Evolutionary conservation across 2,113 vertebrate genomes (phyloP), one percentile per base, ranked within the genome.

Genomic region (Canis aureus): DNA sequence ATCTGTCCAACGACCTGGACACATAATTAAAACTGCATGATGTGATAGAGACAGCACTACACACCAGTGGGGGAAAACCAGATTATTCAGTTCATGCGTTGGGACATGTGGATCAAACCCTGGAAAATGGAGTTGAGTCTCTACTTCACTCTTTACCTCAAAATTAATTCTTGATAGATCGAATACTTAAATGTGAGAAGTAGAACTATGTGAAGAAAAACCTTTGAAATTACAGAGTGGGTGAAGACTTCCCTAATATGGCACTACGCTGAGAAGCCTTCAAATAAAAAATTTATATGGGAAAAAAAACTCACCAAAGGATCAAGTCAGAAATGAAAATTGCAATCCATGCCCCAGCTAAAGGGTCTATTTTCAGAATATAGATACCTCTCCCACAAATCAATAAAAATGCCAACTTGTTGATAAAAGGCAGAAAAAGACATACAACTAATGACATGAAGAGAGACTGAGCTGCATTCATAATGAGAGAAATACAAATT

Each of bases 111-210:
- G 23, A 82, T 71, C 59, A 86, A 92, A 96, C 49, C 4, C 32
- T 57, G n/a, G 17, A 62, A 85, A 89, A 94, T 25, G 29, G 55
- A 89, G 16, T 32, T 62, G 8, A 17, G n/a, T 66, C 32, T 49
- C 23, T 89, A 35, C 22, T 87, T 96, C 43, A n/a, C 29, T 59
- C 12, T 91, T 83, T 27, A 60, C 23, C 82, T 71, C 27, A 81
- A 90, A 94, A 69, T 57, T 71, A 76, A 82, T 92, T 71, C 29
- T 55, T 32, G 35, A 19, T 55, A 22, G 43, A 71, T 43, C 27
- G 74, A 73, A 43, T 89, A 57, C 73, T 94, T 69, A 23, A 69
- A 43, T 60, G 51, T 79, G 66, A 97, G 83, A 89, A 81, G 32
- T 55, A 53, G 69, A 97, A 88, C 9, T 19, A 29, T 66, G 23